These are phyloP conservation scores for Garrulus glandarius DNA, from an alignment of 2,797 vertebrate genomes.

Conservation along the genomic window DNA sequence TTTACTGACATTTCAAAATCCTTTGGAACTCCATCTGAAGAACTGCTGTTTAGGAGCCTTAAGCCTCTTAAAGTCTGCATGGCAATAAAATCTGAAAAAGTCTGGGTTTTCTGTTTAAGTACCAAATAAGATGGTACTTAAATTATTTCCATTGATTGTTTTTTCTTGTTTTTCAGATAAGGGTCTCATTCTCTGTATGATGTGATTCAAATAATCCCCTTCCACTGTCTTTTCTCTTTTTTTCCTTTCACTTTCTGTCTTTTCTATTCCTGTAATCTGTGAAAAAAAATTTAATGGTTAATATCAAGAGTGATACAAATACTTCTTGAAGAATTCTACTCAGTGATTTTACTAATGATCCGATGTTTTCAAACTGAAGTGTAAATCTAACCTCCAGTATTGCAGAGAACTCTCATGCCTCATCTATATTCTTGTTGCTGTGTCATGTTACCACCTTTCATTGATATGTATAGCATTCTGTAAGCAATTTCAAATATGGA, in stretches of 20 bases:
- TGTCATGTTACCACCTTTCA: not conserved
- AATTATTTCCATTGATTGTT: not conserved
- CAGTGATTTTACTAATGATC: not conserved
- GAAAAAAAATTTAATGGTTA: not conserved
- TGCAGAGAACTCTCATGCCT: not conserved
- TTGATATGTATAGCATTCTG: not conserved
- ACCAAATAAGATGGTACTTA: not conserved
- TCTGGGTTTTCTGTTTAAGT: not conserved
- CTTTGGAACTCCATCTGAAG: not conserved
- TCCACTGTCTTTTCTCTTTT: not conserved
- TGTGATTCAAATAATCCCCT: not conserved
- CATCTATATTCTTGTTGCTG: not conserved
- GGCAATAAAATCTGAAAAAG: not conserved
- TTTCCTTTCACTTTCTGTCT: not conserved
- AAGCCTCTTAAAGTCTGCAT: not conserved
- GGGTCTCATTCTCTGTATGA: not conserved
- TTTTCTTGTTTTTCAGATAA: not conserved
- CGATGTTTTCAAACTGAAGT: not conserved
- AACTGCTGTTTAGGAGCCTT: not conserved
- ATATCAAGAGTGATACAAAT: not conserved
- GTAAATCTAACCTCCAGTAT: not conserved
- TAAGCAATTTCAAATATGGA: not conserved
- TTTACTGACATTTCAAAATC: conserved; percentile 27
- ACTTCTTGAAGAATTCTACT: conserved; percentile 19
- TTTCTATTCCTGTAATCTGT: not conserved